Evolutionary conservation across 2,797 vertebrate species (phyloP).

Genomic region (Gallinago nigripennis): DNA sequence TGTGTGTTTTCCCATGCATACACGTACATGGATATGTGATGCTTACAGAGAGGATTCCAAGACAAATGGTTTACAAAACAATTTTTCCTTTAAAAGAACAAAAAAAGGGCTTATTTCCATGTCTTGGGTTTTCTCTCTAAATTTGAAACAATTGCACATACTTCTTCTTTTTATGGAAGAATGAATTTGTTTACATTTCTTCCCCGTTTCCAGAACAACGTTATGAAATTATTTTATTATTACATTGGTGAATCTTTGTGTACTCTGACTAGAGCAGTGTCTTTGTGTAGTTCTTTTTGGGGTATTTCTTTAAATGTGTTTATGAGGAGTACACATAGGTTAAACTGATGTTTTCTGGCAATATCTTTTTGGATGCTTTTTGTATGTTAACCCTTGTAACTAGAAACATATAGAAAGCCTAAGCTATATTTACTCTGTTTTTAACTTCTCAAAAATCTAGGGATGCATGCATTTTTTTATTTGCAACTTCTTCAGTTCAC

Average conservation of each 20-base stretch:
- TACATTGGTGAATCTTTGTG: background rate
- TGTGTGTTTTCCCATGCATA: background rate
- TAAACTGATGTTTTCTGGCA: background rate
- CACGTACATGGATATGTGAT: background rate
- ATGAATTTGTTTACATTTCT: constrained; percentile 35
- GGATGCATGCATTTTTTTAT: background rate
- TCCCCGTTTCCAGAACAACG: background rate
- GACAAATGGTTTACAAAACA: constrained; percentile 3
- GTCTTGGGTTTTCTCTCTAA: background rate
- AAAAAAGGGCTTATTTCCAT: background rate
- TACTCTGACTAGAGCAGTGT: background rate
- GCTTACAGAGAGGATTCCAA: background rate
- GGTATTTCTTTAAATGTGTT: background rate
- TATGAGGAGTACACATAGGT: background rate
- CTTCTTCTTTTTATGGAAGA: constrained; percentile 58
- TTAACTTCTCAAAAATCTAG: background rate
- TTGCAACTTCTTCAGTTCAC: background rate
- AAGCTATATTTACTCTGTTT: background rate
- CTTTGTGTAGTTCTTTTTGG: background rate
- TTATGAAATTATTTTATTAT: constrained; percentile 4
- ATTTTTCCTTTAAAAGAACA: background rate
- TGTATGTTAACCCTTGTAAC: background rate
- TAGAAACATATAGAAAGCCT: background rate
- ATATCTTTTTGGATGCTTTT: background rate
- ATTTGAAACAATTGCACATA: constrained; percentile 44